These are phyloP conservation scores for Mythimna loreyi DNA, from an alignment of 2,888 invertebrate species.

Conservation along the genomic window DNA sequence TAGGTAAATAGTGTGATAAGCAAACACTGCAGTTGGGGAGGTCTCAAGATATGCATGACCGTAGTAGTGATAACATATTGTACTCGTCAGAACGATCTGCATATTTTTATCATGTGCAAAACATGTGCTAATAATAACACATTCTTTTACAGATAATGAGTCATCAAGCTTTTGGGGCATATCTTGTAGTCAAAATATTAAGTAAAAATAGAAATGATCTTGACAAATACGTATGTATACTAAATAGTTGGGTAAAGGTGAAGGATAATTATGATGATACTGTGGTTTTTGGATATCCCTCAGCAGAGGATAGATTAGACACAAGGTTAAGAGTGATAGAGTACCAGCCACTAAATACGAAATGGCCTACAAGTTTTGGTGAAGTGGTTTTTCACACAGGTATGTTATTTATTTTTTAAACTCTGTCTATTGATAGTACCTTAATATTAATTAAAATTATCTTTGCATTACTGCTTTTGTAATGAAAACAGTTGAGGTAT, in stretches of 20 bases:
- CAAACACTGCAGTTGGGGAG: not conserved
- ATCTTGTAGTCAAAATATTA: slow-evolving; percentile 17
- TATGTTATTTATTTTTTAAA: not conserved
- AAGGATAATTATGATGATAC: not conserved
- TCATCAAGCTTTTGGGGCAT: not conserved
- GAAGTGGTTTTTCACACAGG: slow-evolving; percentile 21
- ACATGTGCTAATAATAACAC: not conserved
- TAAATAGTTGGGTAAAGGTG: slow-evolving; percentile 8
- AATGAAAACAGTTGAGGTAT: too few species aligned
- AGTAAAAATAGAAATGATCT: not conserved
- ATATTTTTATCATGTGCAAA: not conserved
- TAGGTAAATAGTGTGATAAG: too few species aligned
- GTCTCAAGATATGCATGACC: slow-evolving; percentile 8
- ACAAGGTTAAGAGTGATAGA: slow-evolving; percentile 1
- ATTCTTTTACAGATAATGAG: slow-evolving; percentile 33
- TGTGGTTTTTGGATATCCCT: slow-evolving; percentile 36
- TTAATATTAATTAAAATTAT: too few species aligned
- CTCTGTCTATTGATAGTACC: too few species aligned
- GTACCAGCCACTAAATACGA: not conserved
- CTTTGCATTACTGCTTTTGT: too few species aligned
- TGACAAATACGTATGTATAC: slow-evolving; percentile 24
- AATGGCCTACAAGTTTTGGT: slow-evolving; percentile 18
- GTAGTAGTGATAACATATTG: slow-evolving; percentile 2
- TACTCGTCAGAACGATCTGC: not conserved
- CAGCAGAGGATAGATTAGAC: not conserved